Conservation (phyloP, 2,113 vertebrate genomes). For the Pelodiscus sinensis region DNA sequence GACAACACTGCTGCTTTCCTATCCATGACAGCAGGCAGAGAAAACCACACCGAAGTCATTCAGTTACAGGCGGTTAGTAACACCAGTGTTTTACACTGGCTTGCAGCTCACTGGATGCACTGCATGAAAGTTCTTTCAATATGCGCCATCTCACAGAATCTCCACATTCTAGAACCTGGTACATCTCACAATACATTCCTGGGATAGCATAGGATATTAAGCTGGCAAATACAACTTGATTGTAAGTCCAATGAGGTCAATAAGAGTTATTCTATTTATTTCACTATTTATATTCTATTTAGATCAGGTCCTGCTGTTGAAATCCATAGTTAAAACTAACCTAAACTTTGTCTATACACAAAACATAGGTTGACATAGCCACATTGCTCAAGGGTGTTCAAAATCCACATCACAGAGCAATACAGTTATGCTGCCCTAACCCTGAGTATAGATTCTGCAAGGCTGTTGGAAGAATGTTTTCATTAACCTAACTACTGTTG, state of each 20-base stretch:
- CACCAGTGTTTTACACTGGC: neutral
- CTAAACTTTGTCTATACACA: neutral
- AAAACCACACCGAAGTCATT: neutral
- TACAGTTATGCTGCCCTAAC: neutral
- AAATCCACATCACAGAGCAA: neutral
- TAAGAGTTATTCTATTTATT: neutral
- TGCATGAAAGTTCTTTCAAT: constrained; percentile 41
- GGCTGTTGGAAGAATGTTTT: neutral
- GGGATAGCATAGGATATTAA: neutral
- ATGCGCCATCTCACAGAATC: neutral
- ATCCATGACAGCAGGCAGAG: neutral
- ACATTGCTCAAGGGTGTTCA: neutral
- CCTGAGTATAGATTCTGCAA: neutral
- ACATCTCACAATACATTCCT: neutral
- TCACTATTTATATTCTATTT: neutral
- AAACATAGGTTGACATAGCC: neutral
- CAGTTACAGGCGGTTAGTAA: neutral
- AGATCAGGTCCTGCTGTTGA: neutral
- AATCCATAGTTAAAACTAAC: neutral
- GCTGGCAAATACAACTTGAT: neutral
- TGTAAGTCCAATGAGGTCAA: neutral
- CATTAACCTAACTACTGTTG: neutral
- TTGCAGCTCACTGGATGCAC: constrained; percentile 10
- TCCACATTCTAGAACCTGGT: constrained; percentile 11
- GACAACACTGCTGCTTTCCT: no score